These are phyloP conservation scores for Acrocephalus scirpaceus DNA, from an alignment of 2,797 vertebrate genomes.

Conservation along the genomic window DNA sequence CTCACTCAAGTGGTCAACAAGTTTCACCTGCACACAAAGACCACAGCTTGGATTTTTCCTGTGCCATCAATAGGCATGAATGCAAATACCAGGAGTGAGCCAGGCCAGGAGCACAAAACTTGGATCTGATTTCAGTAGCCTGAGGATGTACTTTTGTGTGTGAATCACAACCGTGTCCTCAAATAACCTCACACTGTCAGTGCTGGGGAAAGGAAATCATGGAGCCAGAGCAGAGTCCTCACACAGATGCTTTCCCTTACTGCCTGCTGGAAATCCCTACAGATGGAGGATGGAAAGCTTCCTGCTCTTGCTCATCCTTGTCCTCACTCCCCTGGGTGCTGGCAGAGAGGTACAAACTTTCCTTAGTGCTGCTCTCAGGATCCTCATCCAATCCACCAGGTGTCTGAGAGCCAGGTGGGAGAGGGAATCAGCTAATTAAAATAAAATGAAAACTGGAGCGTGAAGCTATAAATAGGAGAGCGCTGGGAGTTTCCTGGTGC, in stretches of 20 bases:
- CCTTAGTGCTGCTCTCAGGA: not conserved
- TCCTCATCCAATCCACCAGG: not conserved
- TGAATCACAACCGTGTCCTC: not conserved
- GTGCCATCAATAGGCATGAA: not conserved
- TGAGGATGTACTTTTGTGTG: not conserved
- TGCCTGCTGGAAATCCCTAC: not conserved
- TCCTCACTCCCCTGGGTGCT: not conserved
- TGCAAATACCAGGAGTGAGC: not conserved
- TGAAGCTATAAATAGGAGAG: conserved; percentile 13
- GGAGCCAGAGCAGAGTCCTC: not conserved
- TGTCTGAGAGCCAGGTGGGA: not conserved
- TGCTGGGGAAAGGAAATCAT: not conserved
- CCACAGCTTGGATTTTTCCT: not conserved
- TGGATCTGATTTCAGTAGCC: not conserved
- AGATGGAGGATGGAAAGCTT: not conserved
- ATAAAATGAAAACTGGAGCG: not conserved
- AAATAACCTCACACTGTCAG: not conserved
- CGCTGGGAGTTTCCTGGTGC: not conserved
- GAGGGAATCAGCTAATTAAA: not conserved
- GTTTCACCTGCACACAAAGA: not conserved
- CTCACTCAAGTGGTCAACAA: not conserved
- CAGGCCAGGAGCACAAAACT: not conserved
- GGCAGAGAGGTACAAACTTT: not conserved
- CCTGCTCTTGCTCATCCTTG: not conserved
- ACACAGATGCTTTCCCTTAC: not conserved